phyloP scores from a whole-genome alignment of 2,888 invertebrate species.

The Meloe dianella region DNA sequence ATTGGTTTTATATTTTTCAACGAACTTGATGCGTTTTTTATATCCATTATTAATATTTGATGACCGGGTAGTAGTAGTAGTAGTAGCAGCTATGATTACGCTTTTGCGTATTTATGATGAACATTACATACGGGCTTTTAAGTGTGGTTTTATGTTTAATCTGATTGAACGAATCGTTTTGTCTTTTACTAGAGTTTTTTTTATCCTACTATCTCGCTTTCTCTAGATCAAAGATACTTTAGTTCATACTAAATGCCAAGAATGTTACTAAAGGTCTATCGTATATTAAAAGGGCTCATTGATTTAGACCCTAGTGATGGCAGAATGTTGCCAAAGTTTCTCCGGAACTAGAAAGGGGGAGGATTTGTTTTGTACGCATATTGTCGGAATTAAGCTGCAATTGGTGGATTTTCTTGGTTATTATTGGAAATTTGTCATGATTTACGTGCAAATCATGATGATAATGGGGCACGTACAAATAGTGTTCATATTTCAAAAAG shows the following conservation, averaged over 20 bases:
- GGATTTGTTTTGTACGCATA: neutral
- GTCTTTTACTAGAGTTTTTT: neutral
- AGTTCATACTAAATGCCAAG: slow-evolving; percentile 42
- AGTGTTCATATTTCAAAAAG: neutral
- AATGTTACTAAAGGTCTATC: slow-evolving; percentile 46
- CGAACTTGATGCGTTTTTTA: slow-evolving; percentile 35
- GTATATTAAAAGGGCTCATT: slow-evolving; percentile 42
- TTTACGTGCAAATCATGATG: neutral
- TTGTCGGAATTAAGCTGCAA: neutral
- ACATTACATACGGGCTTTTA: slow-evolving; percentile 19
- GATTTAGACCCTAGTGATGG: slow-evolving; percentile 37
- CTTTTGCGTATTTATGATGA: slow-evolving; percentile 13
- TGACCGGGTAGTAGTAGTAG: slow-evolving; percentile 11
- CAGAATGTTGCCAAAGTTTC: slow-evolving; percentile 14
- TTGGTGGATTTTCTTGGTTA: neutral
- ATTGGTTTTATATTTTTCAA: slow-evolving; percentile 28
- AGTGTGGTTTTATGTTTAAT: slow-evolving; percentile 25
- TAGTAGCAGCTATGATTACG: slow-evolving; percentile 23
- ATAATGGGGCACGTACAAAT: neutral
- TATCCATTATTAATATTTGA: slow-evolving; percentile 34
- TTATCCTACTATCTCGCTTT: slow-evolving; percentile 7
- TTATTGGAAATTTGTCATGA: neutral
- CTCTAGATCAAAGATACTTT: slow-evolving; percentile 22
- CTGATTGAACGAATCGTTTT: slow-evolving; percentile 6
- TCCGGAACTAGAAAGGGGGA: neutral